Evolutionary conservation across 2,888 invertebrate genomes (phyloP).

Genomic region (Caenorhabditis plicata): DNA sequence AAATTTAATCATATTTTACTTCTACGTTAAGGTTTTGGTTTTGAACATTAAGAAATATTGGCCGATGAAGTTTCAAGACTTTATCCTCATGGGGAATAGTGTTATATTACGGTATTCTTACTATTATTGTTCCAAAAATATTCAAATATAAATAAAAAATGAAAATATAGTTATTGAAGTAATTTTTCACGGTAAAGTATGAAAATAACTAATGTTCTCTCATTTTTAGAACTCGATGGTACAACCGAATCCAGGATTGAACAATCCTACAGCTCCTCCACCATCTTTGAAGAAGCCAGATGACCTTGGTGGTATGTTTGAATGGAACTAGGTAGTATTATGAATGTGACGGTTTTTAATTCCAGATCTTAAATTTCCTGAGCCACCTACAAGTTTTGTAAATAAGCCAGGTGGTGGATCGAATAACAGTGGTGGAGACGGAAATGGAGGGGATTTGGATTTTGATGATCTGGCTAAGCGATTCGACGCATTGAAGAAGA

Average conservation of each 20-base stretch:
- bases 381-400: slow-evolving; percentile 50
- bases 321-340: background rate
- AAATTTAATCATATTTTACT: no score
- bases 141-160: background rate
- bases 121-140: background rate
- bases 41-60: no score
- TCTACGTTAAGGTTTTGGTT: no score
- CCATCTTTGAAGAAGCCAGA: slow-evolving; percentile 37
- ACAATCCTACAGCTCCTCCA: slow-evolving; percentile 42
- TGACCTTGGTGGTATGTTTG: slow-evolving; percentile 19
- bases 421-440: slow-evolving; percentile 10
- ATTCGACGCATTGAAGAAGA: slow-evolving; percentile 58
- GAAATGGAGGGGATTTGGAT: slow-evolving; percentile 39
- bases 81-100: no score
- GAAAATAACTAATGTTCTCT: no score
- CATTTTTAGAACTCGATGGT: slow-evolving; percentile 39
- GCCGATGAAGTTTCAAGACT: no score
- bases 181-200: background rate
- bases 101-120: no score
- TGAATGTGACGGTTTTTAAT: slow-evolving; percentile 2
- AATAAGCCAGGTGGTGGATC: slow-evolving; percentile 9
- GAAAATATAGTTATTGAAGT: background rate
- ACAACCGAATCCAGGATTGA: slow-evolving; percentile 14
- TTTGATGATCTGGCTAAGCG: slow-evolving; percentile 58
- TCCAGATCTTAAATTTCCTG: slow-evolving; percentile 50